phyloP scores from a whole-genome alignment of 2,888 invertebrate species.

The Pyrrhia umbra region DNA sequence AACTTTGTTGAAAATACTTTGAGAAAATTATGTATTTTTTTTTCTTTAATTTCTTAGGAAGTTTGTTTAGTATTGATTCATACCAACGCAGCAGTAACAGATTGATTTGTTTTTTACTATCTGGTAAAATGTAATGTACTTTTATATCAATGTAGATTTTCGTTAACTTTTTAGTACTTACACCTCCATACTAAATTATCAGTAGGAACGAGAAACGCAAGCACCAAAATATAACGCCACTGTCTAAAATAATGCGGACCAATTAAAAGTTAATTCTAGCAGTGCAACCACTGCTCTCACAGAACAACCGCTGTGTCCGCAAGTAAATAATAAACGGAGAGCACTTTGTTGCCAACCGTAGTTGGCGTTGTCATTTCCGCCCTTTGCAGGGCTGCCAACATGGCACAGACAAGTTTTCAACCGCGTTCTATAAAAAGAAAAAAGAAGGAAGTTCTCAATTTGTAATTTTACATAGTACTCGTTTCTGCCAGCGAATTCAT shows the following conservation, averaged over 20 bases:
- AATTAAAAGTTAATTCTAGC: conserved; percentile 59
- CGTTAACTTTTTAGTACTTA: neutral
- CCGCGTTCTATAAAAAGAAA: neutral
- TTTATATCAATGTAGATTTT: no score
- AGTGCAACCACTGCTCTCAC: conserved; percentile 31
- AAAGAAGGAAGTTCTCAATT: neutral
- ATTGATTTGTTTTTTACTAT: no score
- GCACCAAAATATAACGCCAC: conserved; percentile 1
- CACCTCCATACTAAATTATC: no score
- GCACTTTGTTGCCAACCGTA: conserved; percentile 48
- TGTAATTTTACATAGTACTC: neutral
- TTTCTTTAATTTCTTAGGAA: no score
- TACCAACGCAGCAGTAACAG: no score
- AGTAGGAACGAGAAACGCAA: neutral
- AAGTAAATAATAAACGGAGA: conserved; percentile 59
- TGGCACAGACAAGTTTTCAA: neutral
- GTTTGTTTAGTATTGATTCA: no score
- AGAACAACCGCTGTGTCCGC: conserved; percentile 27
- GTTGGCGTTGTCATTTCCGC: conserved; percentile 47
- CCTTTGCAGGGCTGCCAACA: conserved; percentile 38
- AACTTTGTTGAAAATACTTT: no score
- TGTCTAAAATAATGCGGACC: conserved; percentile 48
- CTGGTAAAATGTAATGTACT: no score
- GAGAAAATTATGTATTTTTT: no score
- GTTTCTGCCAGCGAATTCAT: no score